Percentiles rank a stretch among this genome's conserved stretches.
Conservation (phyloP, 1,140 invertebrate species). For the Ptiloglossa arizonensis region DNA sequence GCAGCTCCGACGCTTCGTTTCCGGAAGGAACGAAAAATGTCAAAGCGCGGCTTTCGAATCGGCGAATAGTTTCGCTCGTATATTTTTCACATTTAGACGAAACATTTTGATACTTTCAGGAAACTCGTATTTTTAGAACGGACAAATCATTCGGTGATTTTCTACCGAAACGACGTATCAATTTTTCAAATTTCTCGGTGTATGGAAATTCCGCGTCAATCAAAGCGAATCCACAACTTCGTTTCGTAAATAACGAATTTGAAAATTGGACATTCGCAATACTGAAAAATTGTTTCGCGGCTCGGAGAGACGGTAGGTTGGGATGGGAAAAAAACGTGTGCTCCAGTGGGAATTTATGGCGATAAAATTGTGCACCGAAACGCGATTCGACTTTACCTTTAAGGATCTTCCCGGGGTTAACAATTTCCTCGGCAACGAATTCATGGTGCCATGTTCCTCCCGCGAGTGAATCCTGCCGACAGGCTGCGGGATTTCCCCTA, state of each 20-base stretch:
- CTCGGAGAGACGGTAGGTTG: not conserved
- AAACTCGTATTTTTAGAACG: no score
- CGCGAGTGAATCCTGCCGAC: slow-evolving; percentile 37
- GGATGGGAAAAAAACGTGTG: not conserved
- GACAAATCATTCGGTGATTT: not conserved
- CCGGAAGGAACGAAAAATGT: no score
- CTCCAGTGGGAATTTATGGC: not conserved
- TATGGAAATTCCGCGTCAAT: not conserved
- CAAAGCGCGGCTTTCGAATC: no score
- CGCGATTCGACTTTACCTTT: not conserved
- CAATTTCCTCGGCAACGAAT: slow-evolving; percentile 35
- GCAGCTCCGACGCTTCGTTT: no score
- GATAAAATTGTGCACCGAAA: not conserved
- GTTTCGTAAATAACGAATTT: not conserved
- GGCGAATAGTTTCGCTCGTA: no score
- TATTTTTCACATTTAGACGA: no score
- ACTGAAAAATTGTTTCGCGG: no score
- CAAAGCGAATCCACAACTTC: not conserved
- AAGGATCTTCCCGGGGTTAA: slow-evolving; percentile 28
- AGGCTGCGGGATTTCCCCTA: slow-evolving; percentile 28
- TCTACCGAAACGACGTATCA: not conserved
- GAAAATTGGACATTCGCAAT: not conserved
- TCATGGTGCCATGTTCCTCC: slow-evolving; percentile 33
- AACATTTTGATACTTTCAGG: no score
- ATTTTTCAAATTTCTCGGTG: not conserved